Percentiles rank a stretch among this genome's conserved stretches.
These are phyloP conservation scores for Eilema caniola DNA, from an alignment of 2,888 invertebrate species.

Conservation along the genomic window DNA sequence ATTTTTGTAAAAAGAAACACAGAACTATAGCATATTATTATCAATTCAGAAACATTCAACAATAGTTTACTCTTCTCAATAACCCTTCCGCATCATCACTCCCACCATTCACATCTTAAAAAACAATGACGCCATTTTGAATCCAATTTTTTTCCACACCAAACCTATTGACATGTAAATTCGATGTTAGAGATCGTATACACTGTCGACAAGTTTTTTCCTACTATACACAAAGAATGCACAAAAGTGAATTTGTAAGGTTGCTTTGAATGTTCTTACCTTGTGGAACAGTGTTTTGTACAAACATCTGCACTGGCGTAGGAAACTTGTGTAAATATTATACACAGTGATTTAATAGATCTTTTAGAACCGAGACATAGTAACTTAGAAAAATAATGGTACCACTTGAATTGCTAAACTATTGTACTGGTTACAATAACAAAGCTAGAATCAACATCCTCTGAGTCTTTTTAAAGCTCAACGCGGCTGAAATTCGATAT, in stretches of 20 bases:
- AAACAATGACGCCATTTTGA: slow-evolving; percentile 43
- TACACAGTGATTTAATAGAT: background rate
- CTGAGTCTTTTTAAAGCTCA: too few relatives aligned
- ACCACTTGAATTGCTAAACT: too few relatives aligned
- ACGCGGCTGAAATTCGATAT: too few relatives aligned
- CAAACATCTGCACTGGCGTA: background rate
- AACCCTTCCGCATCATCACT: background rate
- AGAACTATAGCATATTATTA: background rate
- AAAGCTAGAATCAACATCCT: too few relatives aligned
- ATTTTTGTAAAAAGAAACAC: too few relatives aligned
- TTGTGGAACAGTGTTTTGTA: background rate
- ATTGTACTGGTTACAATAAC: too few relatives aligned
- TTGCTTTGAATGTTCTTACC: slow-evolving; percentile 4
- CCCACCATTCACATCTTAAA: slow-evolving; percentile 21
- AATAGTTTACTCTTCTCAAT: background rate
- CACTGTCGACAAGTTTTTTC: background rate
- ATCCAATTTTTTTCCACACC: slow-evolving; percentile 36
- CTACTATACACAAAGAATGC: background rate
- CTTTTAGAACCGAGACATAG: background rate
- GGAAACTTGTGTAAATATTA: background rate
- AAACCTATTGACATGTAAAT: slow-evolving; percentile 51
- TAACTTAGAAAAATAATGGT: too few relatives aligned
- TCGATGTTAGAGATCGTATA: slow-evolving; percentile 26
- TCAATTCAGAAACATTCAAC: background rate
- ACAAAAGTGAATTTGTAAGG: background rate